Conservation (phyloP, 1,140 invertebrate genomes). For the Drosophila kanapiae region DNA sequence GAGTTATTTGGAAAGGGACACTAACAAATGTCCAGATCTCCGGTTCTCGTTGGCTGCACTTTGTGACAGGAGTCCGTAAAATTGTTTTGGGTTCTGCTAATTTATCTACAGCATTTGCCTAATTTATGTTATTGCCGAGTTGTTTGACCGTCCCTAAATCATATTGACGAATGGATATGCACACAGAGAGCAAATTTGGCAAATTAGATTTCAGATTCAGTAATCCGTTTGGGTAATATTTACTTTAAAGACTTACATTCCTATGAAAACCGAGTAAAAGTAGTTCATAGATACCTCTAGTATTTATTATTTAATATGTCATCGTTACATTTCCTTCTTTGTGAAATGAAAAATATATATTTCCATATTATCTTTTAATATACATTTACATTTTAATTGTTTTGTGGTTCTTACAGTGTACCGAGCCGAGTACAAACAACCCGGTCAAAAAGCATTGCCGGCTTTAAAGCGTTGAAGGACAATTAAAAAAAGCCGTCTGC, state of each 20-base stretch:
- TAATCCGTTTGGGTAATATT: background rate
- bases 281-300: background rate
- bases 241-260: background rate
- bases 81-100: conserved; percentile 69
- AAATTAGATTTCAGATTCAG: background rate
- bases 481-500: conserved; percentile 15
- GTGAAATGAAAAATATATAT: background rate
- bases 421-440: background rate
- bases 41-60: conserved; percentile 63
- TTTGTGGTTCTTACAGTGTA: background rate
- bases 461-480: conserved; percentile 56
- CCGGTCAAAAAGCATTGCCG: conserved; percentile 7
- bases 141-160: conserved; percentile 59
- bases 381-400: background rate
- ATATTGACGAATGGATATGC: conserved; percentile 56
- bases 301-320: too few species aligned
- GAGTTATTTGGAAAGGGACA: conserved; percentile 74
- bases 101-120: conserved; percentile 78
- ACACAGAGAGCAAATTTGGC: background rate
- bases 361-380: too few species aligned
- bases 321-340: too few species aligned
- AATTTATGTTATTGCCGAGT: conserved; percentile 71
- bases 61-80: conserved; percentile 67
- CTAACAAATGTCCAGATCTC: conserved; percentile 48
- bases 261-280: background rate